Evolutionary conservation across 1,140 invertebrate species (phyloP).

Genomic region (Drosophila pseudoobscura): DNA sequence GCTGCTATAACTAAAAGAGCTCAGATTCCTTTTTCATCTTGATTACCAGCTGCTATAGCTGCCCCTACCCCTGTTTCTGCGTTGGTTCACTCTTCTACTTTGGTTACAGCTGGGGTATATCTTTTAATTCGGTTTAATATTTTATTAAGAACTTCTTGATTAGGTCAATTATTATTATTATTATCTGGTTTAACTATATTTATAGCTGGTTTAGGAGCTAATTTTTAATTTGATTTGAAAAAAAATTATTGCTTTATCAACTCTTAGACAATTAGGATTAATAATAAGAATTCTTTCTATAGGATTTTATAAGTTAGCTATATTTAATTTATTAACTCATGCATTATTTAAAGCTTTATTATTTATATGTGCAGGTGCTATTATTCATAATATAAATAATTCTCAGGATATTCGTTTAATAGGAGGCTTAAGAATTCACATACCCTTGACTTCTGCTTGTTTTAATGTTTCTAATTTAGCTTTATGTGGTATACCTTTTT

Average conservation of each 20-base stretch:
- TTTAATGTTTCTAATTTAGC: constrained; percentile 85
- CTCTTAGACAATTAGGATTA: constrained; percentile 88
- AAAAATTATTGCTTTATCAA: constrained; percentile 86
- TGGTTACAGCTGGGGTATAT: too few species aligned
- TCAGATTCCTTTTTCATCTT: too few species aligned
- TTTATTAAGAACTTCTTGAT: too few species aligned
- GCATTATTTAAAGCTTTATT: constrained; percentile 86
- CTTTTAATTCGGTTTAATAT: too few species aligned
- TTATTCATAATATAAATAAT: constrained; percentile 86
- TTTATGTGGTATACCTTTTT: constrained; percentile 86
- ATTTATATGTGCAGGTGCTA: constrained; percentile 41
- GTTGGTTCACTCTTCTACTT: too few species aligned
- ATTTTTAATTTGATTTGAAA: too few species aligned
- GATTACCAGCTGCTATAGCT: too few species aligned
- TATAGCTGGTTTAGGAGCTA: too few species aligned
- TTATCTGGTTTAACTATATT: too few species aligned
- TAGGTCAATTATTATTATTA: too few species aligned
- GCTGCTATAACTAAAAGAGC: too few species aligned
- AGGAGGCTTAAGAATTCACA: constrained; percentile 80
- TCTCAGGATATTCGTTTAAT: constrained; percentile 87
- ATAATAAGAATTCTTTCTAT: constrained; percentile 85
- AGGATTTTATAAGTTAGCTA: constrained; percentile 84
- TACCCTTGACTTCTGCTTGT: constrained; percentile 83
- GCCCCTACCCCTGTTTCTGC: too few species aligned
- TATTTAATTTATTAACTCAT: constrained; percentile 87